These are phyloP conservation scores for Matsumyia berberina DNA, from an alignment of 2,888 invertebrate species.

Conservation along the genomic window DNA sequence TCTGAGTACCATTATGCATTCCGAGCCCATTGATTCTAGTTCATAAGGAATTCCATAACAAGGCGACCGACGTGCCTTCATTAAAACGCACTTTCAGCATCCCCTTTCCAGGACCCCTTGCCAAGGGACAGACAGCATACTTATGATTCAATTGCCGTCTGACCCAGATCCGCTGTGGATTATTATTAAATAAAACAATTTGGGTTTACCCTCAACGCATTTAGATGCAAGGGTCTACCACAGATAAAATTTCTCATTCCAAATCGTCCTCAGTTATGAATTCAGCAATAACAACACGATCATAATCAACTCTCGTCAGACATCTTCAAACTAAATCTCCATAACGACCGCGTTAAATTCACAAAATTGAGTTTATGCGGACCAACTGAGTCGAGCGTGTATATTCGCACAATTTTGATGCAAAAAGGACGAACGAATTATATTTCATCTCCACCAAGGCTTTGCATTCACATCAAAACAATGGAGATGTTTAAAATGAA, in stretches of 20 bases:
- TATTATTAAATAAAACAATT: background rate
- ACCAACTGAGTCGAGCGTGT: conserved; percentile 15
- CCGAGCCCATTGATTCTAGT: too few species aligned
- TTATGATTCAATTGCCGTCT: too few species aligned
- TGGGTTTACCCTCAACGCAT: background rate
- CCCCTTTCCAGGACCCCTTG: too few species aligned
- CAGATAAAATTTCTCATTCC: conserved; percentile 20
- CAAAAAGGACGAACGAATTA: conserved; percentile 1
- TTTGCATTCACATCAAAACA: conserved; percentile 1
- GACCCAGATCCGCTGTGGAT: background rate
- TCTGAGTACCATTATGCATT: too few species aligned
- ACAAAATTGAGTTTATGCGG: conserved; percentile 13
- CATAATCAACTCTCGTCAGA: conserved; percentile 7
- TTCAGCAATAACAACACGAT: conserved; percentile 20
- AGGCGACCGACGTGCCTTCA: too few species aligned
- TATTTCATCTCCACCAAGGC: background rate
- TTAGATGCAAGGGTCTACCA: background rate
- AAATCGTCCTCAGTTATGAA: conserved; percentile 1
- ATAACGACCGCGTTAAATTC: conserved; percentile 10
- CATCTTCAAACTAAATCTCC: conserved; percentile 29
- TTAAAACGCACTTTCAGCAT: too few species aligned
- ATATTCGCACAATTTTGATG: conserved; percentile 12
- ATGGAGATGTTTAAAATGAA: conserved; percentile 9
- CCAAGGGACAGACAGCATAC: too few species aligned
- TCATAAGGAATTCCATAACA: too few species aligned